These are phyloP conservation scores for Dallia pectoralis DNA, from an alignment of 2,797 vertebrate genomes.

Conservation along the genomic window DNA sequence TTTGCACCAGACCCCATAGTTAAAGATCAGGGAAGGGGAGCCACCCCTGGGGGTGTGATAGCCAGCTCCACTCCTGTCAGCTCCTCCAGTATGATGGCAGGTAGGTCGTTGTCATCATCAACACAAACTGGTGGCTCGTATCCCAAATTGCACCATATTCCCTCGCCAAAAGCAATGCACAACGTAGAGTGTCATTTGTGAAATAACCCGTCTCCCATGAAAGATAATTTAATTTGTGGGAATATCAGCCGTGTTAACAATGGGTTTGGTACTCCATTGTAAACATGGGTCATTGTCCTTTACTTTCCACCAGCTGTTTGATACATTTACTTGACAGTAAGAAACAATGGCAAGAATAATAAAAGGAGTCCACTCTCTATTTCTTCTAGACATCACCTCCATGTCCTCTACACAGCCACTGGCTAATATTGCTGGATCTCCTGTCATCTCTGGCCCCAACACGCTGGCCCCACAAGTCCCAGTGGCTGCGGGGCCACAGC, in stretches of 20 bases:
- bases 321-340: not conserved
- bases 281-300: not conserved
- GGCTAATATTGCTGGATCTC: slow-evolving; percentile 81
- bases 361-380: not conserved
- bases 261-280: too few relatives aligned
- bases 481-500: slow-evolving; percentile 71
- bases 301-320: slow-evolving; percentile 17
- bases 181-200: not conserved
- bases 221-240: not conserved
- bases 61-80: slow-evolving; percentile 82
- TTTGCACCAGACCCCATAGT: slow-evolving; percentile 76
- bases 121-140: too few relatives aligned
- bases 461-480: slow-evolving; percentile 83
- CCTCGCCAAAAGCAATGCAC: not conserved
- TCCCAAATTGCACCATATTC: not conserved
- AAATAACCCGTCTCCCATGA: not conserved
- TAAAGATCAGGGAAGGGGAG: slow-evolving; percentile 82
- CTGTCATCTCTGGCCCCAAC: slow-evolving; percentile 83
- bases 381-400: slow-evolving; percentile 77
- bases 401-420: slow-evolving; percentile 84
- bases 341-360: not conserved
- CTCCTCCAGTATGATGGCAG: slow-evolving; percentile 87
- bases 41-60: slow-evolving; percentile 74
- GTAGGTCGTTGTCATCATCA: slow-evolving; percentile 57
- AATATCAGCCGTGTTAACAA: too few relatives aligned